Evolutionary conservation across 2,797 vertebrate species (phyloP).

Genomic region (Prionace glauca): DNA sequence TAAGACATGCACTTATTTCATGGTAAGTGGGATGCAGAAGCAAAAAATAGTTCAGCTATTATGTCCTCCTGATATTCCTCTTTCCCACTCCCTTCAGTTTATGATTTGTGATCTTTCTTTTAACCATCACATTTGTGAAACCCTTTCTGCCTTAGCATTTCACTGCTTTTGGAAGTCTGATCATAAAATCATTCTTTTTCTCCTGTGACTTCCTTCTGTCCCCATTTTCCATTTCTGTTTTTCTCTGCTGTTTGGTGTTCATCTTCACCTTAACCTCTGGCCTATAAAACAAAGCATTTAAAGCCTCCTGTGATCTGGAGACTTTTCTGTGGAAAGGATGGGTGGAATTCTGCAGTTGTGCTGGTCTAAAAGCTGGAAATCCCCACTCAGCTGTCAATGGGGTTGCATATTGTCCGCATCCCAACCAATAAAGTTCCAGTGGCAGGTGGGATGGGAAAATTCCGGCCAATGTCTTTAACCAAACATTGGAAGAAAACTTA

Average conservation of each 20-base stretch:
- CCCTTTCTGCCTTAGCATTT: background rate
- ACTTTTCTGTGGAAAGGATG: background rate
- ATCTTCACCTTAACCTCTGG: background rate
- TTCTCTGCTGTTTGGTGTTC: background rate
- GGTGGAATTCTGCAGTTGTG: no score
- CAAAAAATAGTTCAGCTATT: background rate
- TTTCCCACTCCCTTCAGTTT: background rate
- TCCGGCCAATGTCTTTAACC: background rate
- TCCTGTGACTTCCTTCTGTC: background rate
- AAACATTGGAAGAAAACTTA: background rate
- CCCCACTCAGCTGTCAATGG: no score
- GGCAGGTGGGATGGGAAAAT: no score
- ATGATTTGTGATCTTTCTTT: background rate
- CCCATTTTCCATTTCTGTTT: background rate
- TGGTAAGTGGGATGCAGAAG: background rate
- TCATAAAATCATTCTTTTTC: background rate
- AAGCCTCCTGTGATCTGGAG: background rate
- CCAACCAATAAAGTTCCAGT: no score
- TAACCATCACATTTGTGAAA: background rate
- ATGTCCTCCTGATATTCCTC: background rate
- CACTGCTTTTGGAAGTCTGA: background rate
- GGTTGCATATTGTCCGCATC: no score
- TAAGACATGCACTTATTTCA: background rate
- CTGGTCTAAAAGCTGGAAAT: no score
- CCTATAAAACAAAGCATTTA: background rate